phyloP scores from a whole-genome alignment of 2,797 vertebrate genomes.

The Anguilla megastoma region DNA sequence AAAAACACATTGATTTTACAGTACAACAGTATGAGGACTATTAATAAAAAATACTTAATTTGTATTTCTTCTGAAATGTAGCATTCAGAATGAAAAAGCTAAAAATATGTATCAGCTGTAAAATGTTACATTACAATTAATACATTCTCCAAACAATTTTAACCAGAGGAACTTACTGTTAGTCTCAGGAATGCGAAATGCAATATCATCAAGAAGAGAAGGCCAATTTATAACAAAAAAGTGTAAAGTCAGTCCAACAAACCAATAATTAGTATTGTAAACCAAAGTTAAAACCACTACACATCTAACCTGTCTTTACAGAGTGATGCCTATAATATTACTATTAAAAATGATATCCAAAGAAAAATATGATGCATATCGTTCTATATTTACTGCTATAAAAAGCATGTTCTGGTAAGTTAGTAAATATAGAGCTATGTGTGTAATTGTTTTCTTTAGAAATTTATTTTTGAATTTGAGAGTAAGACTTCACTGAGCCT shows the following conservation, averaged over 20 bases:
- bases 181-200: neutral
- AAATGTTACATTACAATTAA: neutral
- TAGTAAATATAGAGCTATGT: no score
- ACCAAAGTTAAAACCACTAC: neutral
- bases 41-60: conserved; percentile 4
- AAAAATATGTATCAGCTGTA: neutral
- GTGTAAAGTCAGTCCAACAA: neutral
- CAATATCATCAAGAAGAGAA: neutral
- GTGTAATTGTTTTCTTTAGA: no score
- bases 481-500: no score
- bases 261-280: neutral
- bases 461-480: no score
- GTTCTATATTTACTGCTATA: no score
- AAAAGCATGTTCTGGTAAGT: no score
- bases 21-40: neutral
- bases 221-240: neutral
- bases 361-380: no score
- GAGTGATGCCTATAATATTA: neutral
- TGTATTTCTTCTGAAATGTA: neutral
- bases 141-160: neutral
- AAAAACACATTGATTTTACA: conserved; percentile 22
- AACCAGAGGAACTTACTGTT: neutral
- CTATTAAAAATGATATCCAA: neutral
- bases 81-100: neutral
- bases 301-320: neutral